These are phyloP conservation scores for Martes martes DNA, from an alignment of 2,113 vertebrate species.

Conservation along the genomic window DNA sequence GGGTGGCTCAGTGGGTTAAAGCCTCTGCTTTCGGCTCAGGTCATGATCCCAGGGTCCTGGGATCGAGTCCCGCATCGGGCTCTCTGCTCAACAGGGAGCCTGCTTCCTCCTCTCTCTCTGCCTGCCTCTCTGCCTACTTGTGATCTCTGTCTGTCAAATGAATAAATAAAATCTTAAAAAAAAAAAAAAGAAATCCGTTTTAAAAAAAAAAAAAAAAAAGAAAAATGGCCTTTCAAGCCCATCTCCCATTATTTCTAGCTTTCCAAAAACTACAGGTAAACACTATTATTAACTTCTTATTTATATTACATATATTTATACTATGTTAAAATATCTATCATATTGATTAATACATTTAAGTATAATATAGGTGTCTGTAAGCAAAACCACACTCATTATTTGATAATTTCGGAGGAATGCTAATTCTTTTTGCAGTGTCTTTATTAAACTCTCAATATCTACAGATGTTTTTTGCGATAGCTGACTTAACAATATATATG, in stretches of 20 bases:
- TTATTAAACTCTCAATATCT: not conserved
- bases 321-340: not conserved
- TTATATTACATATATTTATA: not conserved
- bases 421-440: not conserved
- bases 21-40: too few relatives aligned
- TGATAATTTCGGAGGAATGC: slow-evolving; percentile 17
- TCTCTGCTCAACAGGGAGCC: too few relatives aligned
- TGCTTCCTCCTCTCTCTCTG: too few relatives aligned
- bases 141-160: too few relatives aligned
- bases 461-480: not conserved
- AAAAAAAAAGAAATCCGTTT: too few relatives aligned
- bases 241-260: not conserved
- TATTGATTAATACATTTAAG: not conserved
- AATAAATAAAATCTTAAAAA: too few relatives aligned
- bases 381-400: not conserved
- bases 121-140: too few relatives aligned
- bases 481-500: not conserved
- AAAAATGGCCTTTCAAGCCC: not conserved
- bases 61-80: too few relatives aligned
- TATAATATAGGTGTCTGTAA: not conserved
- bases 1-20: too few relatives aligned
- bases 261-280: not conserved
- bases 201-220: too few relatives aligned
- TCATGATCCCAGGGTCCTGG: too few relatives aligned
- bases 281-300: not conserved